phyloP scores from a whole-genome alignment of 2,113 vertebrate genomes.

The Thermophis baileyi region DNA sequence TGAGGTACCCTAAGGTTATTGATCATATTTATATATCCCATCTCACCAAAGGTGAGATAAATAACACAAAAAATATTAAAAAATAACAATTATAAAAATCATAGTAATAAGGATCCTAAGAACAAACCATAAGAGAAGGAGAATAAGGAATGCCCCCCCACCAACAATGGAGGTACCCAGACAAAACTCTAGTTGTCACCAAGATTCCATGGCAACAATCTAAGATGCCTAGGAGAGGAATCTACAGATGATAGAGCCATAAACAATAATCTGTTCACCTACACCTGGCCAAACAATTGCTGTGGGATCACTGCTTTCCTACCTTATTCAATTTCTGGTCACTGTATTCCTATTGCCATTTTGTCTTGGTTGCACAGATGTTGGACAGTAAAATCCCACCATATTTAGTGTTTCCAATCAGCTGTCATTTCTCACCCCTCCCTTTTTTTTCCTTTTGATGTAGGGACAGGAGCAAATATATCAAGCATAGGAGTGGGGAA shows the following conservation, averaged over 20 bases:
- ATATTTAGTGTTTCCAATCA: neutral
- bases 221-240: neutral
- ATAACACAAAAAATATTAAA: no score
- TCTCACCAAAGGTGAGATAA: neutral
- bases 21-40: neutral
- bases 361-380: neutral
- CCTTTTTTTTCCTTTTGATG: neutral
- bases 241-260: neutral
- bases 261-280: neutral
- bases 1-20: neutral
- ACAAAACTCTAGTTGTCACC: neutral
- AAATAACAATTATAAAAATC: no score
- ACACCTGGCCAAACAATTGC: neutral
- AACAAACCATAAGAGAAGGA: no score
- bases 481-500: neutral
- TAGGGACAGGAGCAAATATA: neutral
- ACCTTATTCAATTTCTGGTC: neutral
- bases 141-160: no score
- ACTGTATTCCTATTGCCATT: neutral
- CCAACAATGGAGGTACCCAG: neutral
- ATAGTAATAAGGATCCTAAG: no score
- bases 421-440: neutral
- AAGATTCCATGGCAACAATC: neutral
- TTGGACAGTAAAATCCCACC: neutral
- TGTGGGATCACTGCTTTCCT: neutral